Evolutionary conservation across 2,888 invertebrate genomes (phyloP), one percentile per base, ranked within the genome.

Genomic region (Amorpha juglandis): DNA sequence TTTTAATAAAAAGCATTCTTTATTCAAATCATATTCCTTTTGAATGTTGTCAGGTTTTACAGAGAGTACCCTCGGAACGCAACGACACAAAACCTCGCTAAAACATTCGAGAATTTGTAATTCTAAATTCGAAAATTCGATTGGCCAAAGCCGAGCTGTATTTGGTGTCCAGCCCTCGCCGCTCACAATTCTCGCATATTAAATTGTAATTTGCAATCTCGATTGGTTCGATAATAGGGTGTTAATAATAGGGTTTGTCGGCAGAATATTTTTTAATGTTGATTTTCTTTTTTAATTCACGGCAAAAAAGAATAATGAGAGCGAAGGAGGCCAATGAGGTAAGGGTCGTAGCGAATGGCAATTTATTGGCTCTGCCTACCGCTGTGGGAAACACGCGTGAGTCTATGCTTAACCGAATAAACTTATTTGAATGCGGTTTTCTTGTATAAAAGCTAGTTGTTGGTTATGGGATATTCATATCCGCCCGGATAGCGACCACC

Each of bases 71-170:
- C 14, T 16, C 16, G 11, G 45, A 62, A 45, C 11, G 21, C 48
- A 48, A 63, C 21, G 48, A 48, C 47, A 21, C 47, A 21, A 48
- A 62, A 42, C 62, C 21, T 16, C 16, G 51, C 42, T 42, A 42
- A 48, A 62, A 42, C 63, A 27, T n/a, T 51, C 27, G 38, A 19
- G 51, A 27, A 66, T 66, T 66, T 66, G 63, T 66, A 63, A 70
- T 66, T 67, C 69, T 65, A 68, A 68, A 68, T 68, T 67, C 63
- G 63, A 52, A 45, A 67, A 70, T 70, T 70, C 66, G 65, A 63
- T 63, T 63, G 58, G 64, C 62, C 62, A 45, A 66, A 45, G 52
- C 65, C 52, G 45, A 14, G 11, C 27, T 27, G 45, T 47, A 16
- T 58, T 38, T 19, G 58, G 38, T 38, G 55, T n/a, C 55, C 19